phyloP scores from a whole-genome alignment of 2,888 invertebrate species.

The Chamaedrilus cognettii region DNA sequence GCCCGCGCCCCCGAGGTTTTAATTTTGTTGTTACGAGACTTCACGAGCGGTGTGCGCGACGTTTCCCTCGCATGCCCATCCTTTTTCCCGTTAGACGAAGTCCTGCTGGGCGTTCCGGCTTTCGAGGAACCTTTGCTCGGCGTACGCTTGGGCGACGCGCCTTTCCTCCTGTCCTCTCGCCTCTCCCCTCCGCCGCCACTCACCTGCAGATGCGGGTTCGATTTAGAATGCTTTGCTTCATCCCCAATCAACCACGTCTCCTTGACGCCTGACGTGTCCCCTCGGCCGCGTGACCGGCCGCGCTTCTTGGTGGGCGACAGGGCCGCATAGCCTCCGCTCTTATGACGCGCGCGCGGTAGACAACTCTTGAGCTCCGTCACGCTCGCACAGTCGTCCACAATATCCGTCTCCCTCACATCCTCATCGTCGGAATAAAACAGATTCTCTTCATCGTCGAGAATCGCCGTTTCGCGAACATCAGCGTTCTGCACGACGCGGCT shows the following conservation, averaged over 20 bases:
- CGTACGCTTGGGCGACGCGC: neutral
- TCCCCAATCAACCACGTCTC: too few relatives aligned
- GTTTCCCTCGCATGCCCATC: neutral
- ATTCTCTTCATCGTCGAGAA: constrained; percentile 17
- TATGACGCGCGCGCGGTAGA: neutral
- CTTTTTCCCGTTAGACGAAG: constrained; percentile 2
- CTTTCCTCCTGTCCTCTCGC: neutral
- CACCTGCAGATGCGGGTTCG: neutral
- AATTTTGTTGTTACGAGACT: neutral
- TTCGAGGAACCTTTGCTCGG: neutral
- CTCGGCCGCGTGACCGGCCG: neutral
- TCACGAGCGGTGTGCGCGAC: neutral
- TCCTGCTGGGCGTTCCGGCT: constrained; percentile 1
- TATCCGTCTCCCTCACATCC: constrained; percentile 20
- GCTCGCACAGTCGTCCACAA: constrained; percentile 18
- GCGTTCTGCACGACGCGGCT: neutral
- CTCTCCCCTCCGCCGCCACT: too few relatives aligned
- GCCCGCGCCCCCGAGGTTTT: neutral
- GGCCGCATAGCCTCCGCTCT: neutral
- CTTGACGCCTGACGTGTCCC: neutral
- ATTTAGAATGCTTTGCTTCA: neutral
- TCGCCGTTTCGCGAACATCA: constrained; percentile 25
- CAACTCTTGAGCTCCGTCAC: neutral
- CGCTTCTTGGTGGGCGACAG: neutral
- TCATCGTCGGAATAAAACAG: neutral